Evolutionary conservation across 2,888 invertebrate species (phyloP), one percentile per base, ranked within the genome.

Genomic region (Loripinus fragilis): DNA sequence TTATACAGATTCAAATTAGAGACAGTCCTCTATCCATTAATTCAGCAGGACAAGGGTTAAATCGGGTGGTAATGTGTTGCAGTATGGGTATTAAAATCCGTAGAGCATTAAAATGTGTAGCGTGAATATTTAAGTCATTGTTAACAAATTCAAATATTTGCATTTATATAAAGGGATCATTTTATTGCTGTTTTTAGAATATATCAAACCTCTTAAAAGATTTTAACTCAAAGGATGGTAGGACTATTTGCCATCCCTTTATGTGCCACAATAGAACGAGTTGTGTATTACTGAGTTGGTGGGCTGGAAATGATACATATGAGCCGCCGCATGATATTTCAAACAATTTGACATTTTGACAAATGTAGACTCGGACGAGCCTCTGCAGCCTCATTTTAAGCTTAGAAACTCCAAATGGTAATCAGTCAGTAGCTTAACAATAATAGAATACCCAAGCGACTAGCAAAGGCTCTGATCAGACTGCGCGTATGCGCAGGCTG

Each of bases 121-220:
- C 33, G 60, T 60, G 60, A 60, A 60, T 60, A 60, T 30, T 60
- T 33, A 60, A 60, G 17, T 60, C 60, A 33, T 60, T 60, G 60
- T 60, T 5, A 60, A 60, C 60, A 60, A 28, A 28, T 60, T 60
- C 60, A 60, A 55, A 60, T 60, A 60, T 60, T 60, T 60, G 60
- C 60, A 60, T 60, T 33, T 20, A 33, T 60, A 33, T 60, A 60
- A 60, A 60, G 20, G 60, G 60, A 60, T 30, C 33, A 33, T 60
- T 38, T 60, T 33, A 33, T n/a, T 5, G 30, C 10, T 60, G 33
- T 30, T 60, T n/a, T 60, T 60, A 33, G 60, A 60, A 60, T 60
- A 30, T 20, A 60, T 5, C 60, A 60, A 20, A 60, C 28, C 60
- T 60, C 33, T 30, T 33, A 20, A 28, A 60, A 28, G 60, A 60